These are phyloP conservation scores for Blomia tropicalis DNA, from an alignment of 2,888 invertebrate species.

Conservation along the genomic window DNA sequence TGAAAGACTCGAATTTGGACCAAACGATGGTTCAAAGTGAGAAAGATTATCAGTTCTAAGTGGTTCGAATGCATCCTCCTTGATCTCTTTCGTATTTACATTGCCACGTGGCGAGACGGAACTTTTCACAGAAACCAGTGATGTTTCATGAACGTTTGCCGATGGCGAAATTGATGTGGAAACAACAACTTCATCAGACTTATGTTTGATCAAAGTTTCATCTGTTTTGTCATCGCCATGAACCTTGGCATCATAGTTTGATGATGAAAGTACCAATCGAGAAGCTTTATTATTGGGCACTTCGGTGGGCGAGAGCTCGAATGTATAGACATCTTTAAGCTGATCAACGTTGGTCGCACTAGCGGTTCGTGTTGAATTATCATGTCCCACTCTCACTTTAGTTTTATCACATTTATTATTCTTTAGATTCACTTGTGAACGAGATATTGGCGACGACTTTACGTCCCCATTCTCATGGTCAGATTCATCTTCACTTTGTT, in stretches of 20 bases:
- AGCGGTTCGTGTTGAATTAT: neutral
- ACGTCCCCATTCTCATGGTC: neutral
- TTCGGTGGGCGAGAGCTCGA: conserved; percentile 6
- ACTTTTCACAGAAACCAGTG: conserved; percentile 5
- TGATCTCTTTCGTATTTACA: neutral
- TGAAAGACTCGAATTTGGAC: conserved; percentile 26
- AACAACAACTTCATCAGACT: neutral
- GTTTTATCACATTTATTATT: conserved; percentile 1
- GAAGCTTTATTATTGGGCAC: neutral
- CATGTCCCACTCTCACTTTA: neutral
- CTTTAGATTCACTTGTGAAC: neutral
- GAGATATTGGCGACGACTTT: neutral
- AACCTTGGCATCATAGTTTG: neutral
- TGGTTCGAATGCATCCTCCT: neutral
- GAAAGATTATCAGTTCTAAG: neutral
- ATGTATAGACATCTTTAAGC: conserved; percentile 8
- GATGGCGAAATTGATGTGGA: neutral
- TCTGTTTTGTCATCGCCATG: neutral
- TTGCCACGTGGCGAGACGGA: neutral
- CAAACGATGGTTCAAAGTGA: conserved; percentile 4
- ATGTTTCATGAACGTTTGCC: neutral
- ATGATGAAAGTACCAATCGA: neutral
- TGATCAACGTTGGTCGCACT: neutral
- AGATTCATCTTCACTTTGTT: conserved; percentile 2
- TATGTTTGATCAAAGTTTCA: neutral